These are phyloP conservation scores for Catalaphyllia jardinei DNA, from an alignment of 64 coral and sea anemone species.

Conservation along the genomic window DNA sequence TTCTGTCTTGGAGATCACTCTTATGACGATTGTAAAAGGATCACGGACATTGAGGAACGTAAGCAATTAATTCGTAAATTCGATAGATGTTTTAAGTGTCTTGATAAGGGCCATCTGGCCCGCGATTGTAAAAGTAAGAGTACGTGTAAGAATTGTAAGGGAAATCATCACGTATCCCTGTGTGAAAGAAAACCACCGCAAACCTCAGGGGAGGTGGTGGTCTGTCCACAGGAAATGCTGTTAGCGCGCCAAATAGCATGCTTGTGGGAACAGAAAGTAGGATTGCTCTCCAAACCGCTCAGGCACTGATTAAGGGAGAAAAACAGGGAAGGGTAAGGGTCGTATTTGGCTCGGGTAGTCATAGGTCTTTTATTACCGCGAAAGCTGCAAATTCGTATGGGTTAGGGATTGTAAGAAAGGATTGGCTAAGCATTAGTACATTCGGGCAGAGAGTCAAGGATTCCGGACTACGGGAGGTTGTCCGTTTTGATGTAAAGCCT, in stretches of 20 bases:
- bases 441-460: not conserved
- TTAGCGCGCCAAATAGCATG: not conserved
- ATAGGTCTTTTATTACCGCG: slow-evolving; percentile 24
- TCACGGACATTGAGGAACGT: slow-evolving; percentile 35
- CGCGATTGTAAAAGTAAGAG: not conserved
- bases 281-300: slow-evolving; percentile 42
- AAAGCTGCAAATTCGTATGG: not conserved
- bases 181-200: not conserved
- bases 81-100: slow-evolving; percentile 47
- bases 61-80: slow-evolving; percentile 49
- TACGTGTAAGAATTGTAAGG: not conserved
- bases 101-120: not conserved
- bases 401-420: not conserved
- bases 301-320: slow-evolving; percentile 11
- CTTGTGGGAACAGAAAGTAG: slow-evolving; percentile 6
- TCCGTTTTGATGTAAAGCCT: slow-evolving; percentile 15
- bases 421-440: not conserved
- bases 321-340: not conserved
- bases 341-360: slow-evolving; percentile 35
- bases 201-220: not conserved
- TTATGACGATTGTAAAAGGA: not conserved
- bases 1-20: slow-evolving; percentile 45
- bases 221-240: not conserved
- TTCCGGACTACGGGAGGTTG: slow-evolving; percentile 5
- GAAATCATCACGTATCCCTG: not conserved